Percentiles rank a stretch among this genome's conserved stretches.
These are phyloP conservation scores for Spialia ferax DNA, from an alignment of 2,888 invertebrate genomes.

Conservation along the genomic window DNA sequence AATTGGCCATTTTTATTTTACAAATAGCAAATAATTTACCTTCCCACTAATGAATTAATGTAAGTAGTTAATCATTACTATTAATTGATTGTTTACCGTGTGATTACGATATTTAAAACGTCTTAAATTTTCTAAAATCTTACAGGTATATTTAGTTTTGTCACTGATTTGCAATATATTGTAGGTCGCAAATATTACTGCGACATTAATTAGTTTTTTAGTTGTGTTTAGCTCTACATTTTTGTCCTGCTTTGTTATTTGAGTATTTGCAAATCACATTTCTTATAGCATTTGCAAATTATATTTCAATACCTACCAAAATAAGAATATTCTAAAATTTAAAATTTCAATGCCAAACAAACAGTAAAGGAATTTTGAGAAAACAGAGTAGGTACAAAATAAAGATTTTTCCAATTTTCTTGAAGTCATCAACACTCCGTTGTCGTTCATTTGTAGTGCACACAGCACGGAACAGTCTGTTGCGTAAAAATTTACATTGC, in stretches of 20 bases:
- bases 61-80: too few relatives aligned
- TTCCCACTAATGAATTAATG: too few relatives aligned
- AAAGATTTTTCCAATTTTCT: neutral
- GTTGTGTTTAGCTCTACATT: neutral
- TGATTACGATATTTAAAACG: conserved; percentile 7
- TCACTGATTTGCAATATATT: conserved; percentile 25
- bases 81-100: neutral
- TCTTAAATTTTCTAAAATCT: neutral
- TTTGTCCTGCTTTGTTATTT: conserved; percentile 1
- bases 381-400: too few relatives aligned
- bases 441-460: conserved; percentile 5
- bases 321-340: too few relatives aligned
- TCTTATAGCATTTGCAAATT: too few relatives aligned
- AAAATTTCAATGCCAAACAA: too few relatives aligned
- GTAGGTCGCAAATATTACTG: conserved; percentile 8
- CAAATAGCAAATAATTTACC: too few relatives aligned
- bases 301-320: too few relatives aligned
- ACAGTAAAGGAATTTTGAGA: too few relatives aligned
- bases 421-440: neutral
- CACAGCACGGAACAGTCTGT: conserved; percentile 11
- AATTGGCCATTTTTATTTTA: neutral
- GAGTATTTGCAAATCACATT: too few relatives aligned
- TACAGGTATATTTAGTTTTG: conserved; percentile 11
- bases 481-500: conserved; percentile 28
- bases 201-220: conserved; percentile 26